phyloP scores from a whole-genome alignment of 1,140 invertebrate species.

The Cydia fagiglandana region DNA sequence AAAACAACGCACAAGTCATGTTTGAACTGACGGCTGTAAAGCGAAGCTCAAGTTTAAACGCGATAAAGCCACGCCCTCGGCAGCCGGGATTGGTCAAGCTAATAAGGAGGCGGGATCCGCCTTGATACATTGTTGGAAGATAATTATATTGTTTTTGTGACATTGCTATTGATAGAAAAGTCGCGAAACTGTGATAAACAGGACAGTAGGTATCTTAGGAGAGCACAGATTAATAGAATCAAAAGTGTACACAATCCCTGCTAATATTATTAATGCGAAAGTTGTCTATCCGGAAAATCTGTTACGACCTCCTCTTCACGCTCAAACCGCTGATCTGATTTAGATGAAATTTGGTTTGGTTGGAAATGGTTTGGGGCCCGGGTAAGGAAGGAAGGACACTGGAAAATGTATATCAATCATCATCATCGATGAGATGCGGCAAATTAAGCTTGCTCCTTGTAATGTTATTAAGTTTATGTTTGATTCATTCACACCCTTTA shows the following conservation, averaged over 20 bases:
- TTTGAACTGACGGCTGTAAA: slow-evolving; percentile 61
- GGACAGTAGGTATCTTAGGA: neutral
- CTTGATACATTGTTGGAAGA: slow-evolving; percentile 34
- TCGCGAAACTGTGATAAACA: neutral
- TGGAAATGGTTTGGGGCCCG: too few relatives aligned
- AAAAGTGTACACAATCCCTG: neutral
- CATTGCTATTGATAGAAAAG: neutral
- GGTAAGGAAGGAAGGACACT: too few relatives aligned
- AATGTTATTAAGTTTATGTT: too few relatives aligned
- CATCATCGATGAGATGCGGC: too few relatives aligned
- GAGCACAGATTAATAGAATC: neutral
- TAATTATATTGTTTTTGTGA: slow-evolving; percentile 11
- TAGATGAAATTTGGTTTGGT: too few relatives aligned
- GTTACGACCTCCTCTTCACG: too few relatives aligned
- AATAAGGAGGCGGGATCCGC: slow-evolving; percentile 45
- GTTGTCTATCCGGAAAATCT: too few relatives aligned
- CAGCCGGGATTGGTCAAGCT: slow-evolving; percentile 48
- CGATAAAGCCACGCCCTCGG: slow-evolving; percentile 52
- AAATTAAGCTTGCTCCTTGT: too few relatives aligned
- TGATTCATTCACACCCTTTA: too few relatives aligned
- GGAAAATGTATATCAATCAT: too few relatives aligned
- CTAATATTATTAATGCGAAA: too few relatives aligned
- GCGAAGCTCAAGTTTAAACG: slow-evolving; percentile 56
- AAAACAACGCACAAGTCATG: neutral
- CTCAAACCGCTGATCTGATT: too few relatives aligned